A percentile compares a stretch with the other conserved stretches of the same genome.
phyloP scores from a whole-genome alignment of 1,140 invertebrate genomes.

The Littorina saxatilis region DNA sequence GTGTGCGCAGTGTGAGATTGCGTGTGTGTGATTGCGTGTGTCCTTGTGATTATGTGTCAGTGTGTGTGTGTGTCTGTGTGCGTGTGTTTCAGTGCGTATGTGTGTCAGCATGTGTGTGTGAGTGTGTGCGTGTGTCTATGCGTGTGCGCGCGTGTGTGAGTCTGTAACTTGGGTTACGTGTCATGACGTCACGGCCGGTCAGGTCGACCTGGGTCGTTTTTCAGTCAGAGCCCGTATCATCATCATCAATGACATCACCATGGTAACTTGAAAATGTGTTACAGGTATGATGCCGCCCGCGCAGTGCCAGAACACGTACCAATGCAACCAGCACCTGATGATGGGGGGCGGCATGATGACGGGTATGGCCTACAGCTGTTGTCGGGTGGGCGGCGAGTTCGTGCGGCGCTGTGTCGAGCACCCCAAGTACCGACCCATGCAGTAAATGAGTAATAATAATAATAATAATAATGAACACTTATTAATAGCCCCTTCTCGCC shows the following conservation, averaged over 20 bases:
- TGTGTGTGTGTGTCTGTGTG: neutral
- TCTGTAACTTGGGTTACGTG: no score
- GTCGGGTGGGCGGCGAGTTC: neutral
- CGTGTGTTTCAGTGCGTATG: neutral
- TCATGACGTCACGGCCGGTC: no score
- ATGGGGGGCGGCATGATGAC: no score
- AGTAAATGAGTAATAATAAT: no score
- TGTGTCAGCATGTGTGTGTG: neutral
- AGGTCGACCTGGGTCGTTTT: no score
- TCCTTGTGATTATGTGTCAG: constrained; percentile 4
- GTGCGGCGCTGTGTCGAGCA: neutral
- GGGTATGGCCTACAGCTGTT: neutral
- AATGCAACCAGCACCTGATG: no score
- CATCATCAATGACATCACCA: neutral
- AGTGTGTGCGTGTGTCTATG: constrained; percentile 5
- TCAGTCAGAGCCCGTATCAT: neutral
- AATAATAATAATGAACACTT: neutral
- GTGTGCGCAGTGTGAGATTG: no score
- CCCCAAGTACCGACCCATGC: neutral
- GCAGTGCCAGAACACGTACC: neutral
- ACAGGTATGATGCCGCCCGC: neutral
- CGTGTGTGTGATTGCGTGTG: constrained; percentile 7
- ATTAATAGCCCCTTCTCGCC: neutral
- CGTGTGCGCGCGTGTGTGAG: neutral
- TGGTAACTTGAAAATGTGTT: neutral